Evolutionary conservation across 2,797 vertebrate genomes (phyloP), one percentile per base, ranked within the genome.

Genomic region (Lithobates pipiens): DNA sequence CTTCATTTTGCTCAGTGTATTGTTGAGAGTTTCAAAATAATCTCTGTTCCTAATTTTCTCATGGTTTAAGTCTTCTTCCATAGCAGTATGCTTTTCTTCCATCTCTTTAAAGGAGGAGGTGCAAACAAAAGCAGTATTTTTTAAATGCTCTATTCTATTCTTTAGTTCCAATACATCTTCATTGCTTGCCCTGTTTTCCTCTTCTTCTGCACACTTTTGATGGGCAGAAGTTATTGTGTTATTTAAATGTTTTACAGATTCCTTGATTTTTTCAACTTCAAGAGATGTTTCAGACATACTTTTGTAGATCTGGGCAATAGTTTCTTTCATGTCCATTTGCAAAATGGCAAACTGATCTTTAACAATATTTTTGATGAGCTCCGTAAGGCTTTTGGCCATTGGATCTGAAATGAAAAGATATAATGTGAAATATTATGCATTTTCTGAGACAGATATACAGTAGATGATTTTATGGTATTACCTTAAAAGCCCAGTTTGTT

Each of bases 11-110:
- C 61, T 89, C 83, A 95, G 90, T 36, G 92, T 94, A 73, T 83
- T 91, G 77, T 95, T 95, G 82, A 95, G 83, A 29, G 91, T 92
- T 21, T 93, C 91, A 80, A 93, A 93, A 86, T 93, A 92, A 79
- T 89, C 80, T 29, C 25, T 8, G 32, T 39, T 91, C 73, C 89
- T 91, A 32, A 86, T 87, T 46, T 84, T 90, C 44, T 95, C 92
- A 67, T 89, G 88, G 34, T 89, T 85, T 81, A 95, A 57, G 11
- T 89, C 88, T n/a, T 77, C 80, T 90, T 94, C 91, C 75, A 95
- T 91, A 7, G 84, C 88, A 34, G 84, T 89, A 80, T 95, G 93
- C 71, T 92, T 94, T 84, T 89, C 87, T 88, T 92, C 91, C 79
- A 95, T 83, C 71, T 91, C 90, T 90, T 91, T 93, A 83, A 95